phyloP scores from a whole-genome alignment of 1,140 invertebrate species.

The Eupeodes corollae region DNA sequence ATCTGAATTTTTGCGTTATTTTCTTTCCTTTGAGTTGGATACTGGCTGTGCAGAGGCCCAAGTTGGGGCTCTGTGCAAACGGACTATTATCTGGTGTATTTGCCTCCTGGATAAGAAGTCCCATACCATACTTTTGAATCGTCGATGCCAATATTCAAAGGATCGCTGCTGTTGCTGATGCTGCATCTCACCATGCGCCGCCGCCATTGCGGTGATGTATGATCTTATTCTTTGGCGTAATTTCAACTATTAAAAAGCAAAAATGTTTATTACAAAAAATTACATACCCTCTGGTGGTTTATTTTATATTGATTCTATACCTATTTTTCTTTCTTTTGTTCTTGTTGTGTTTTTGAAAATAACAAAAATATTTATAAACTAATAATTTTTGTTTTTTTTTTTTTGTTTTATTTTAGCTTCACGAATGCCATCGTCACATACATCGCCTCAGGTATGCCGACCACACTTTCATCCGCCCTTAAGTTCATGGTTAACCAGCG shows the following conservation, averaged over 20 bases:
- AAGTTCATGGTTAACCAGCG: constrained; percentile 72
- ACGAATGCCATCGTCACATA: constrained; percentile 47
- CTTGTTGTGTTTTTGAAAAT: too few relatives aligned
- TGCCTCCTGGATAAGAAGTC: too few relatives aligned
- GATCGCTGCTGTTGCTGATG: constrained; percentile 1
- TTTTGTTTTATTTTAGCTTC: constrained; percentile 35
- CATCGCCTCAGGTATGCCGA: constrained; percentile 64
- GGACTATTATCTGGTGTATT: too few relatives aligned
- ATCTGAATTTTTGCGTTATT: neutral
- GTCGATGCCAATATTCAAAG: constrained; percentile 10
- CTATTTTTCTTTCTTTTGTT: constrained; percentile 6
- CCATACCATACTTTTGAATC: neutral
- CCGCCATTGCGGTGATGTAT: constrained; percentile 5
- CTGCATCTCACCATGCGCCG: too few relatives aligned
- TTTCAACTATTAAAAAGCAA: constrained; percentile 22
- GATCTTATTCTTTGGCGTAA: constrained; percentile 25
- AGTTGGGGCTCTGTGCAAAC: neutral
- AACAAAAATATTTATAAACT: neutral
- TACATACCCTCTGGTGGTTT: constrained; percentile 4
- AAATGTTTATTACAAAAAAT: constrained; percentile 4
- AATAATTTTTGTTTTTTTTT: constrained; percentile 6
- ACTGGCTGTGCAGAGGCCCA: neutral
- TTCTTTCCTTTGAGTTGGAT: neutral
- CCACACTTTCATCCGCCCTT: constrained; percentile 83
- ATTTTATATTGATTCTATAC: neutral